Evolutionary conservation across 2,113 vertebrate genomes (phyloP).

Genomic region (Strix aluco): DNA sequence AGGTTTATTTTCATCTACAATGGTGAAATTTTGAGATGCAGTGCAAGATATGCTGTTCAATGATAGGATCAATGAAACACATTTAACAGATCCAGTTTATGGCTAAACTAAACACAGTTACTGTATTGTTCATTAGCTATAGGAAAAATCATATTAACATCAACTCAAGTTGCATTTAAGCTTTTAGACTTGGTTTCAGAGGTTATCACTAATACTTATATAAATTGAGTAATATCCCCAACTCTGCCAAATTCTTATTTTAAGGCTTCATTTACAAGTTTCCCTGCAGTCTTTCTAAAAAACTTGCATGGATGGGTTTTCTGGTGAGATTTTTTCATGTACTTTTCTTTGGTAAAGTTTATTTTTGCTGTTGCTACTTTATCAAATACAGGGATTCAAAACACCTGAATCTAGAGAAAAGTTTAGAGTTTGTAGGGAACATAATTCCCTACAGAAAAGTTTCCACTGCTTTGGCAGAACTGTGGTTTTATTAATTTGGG

Average conservation of each 20-base stretch:
- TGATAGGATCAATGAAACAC: background rate
- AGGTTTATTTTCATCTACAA: background rate
- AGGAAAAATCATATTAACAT: constrained; percentile 11
- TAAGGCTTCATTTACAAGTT: background rate
- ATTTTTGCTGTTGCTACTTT: background rate
- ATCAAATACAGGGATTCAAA: background rate
- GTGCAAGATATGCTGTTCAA: background rate
- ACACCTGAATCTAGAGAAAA: background rate
- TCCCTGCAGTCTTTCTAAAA: background rate
- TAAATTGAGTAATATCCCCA: background rate
- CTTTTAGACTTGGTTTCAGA: background rate
- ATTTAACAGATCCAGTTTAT: background rate
- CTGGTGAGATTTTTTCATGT: background rate
- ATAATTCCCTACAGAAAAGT: background rate
- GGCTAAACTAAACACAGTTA: background rate
- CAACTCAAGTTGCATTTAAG: background rate
- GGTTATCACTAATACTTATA: background rate
- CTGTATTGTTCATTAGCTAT: background rate
- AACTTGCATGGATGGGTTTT: fast-evolving
- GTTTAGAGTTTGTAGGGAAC: background rate
- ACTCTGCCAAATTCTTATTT: background rate
- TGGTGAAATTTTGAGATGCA: background rate
- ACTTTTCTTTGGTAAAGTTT: background rate
- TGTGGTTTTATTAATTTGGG: background rate
- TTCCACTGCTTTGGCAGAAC: background rate